A percentile compares a stretch with the other conserved stretches of the same genome.
Evolutionary conservation across 2,888 invertebrate genomes (phyloP).

Genomic region (Operophtera brumata): DNA sequence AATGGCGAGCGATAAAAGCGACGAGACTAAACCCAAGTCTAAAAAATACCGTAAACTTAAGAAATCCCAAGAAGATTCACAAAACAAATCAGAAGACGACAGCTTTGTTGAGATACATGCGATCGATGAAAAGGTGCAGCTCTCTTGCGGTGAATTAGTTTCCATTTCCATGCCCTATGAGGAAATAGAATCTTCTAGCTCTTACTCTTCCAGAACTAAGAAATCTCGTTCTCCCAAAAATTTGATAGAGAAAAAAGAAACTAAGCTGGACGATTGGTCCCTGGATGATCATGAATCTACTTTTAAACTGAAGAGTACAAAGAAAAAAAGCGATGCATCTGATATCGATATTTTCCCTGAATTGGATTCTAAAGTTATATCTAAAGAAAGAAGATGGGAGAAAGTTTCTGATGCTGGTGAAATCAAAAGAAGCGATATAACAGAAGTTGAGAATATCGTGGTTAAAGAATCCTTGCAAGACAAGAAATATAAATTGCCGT

Average conservation of each 20-base stretch:
- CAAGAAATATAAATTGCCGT: constrained; percentile 61
- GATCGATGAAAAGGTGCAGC: constrained; percentile 65
- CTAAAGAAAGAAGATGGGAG: constrained; percentile 36
- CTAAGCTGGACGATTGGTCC: constrained; percentile 40
- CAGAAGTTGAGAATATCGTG: constrained; percentile 34
- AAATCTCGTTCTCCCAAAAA: constrained; percentile 59
- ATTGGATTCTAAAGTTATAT: constrained; percentile 30
- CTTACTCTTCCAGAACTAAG: constrained; percentile 54
- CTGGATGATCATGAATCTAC: constrained; percentile 38
- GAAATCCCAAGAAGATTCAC: constrained; percentile 57
- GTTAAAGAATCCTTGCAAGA: constrained; percentile 51
- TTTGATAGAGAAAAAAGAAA: constrained; percentile 51
- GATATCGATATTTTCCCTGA: constrained; percentile 37
- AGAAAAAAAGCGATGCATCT: constrained; percentile 28
- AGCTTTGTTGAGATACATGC: constrained; percentile 75
- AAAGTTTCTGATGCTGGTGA: constrained; percentile 33
- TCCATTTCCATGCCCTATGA: constrained; percentile 67
- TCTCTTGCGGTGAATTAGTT: constrained; percentile 62
- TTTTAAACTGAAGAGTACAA: constrained; percentile 29
- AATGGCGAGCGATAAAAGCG: constrained; percentile 36
- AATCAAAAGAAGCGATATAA: constrained; percentile 31
- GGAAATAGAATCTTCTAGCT: constrained; percentile 51
- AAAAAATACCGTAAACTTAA: constrained; percentile 62
- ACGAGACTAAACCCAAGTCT: constrained; percentile 59
- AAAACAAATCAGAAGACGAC: constrained; percentile 62